These are phyloP conservation scores for Acanthosepion esculentum DNA, from an alignment of 2,888 invertebrate species.

Conservation along the genomic window DNA sequence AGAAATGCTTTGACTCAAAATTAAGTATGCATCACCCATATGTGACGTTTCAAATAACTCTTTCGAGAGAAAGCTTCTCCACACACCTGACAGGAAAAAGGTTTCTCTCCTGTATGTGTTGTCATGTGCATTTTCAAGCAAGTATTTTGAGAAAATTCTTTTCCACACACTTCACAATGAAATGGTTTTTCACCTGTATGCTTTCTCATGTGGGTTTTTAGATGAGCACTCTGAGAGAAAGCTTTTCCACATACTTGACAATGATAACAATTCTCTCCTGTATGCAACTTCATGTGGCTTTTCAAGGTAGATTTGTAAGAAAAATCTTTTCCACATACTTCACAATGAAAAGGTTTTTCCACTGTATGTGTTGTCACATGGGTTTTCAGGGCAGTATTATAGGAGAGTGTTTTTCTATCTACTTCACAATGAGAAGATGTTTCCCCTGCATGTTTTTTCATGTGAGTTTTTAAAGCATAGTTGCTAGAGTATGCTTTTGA, in stretches of 20 bases:
- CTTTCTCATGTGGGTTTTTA: conserved; percentile 41
- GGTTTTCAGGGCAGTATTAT: conserved; percentile 47
- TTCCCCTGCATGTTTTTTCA: too few relatives aligned
- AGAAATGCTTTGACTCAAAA: too few relatives aligned
- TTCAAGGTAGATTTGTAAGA: not conserved
- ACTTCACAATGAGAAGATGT: conserved; percentile 53
- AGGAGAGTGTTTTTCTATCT: conserved; percentile 51
- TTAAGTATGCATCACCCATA: too few relatives aligned
- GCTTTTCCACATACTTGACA: too few relatives aligned
- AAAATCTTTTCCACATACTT: conserved; percentile 37
- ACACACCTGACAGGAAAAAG: too few relatives aligned
- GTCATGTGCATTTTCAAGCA: conserved; percentile 52
- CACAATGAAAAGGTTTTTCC: conserved; percentile 51
- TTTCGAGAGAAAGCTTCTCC: too few relatives aligned
- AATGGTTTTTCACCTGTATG: conserved; percentile 55
- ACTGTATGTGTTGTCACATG: conserved; percentile 53
- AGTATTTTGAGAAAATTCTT: conserved; percentile 51
- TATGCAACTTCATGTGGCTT: conserved; percentile 48
- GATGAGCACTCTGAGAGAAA: too few relatives aligned
- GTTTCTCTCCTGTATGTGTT: conserved; percentile 43
- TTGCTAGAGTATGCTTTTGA: too few relatives aligned
- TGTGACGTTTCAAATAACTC: too few relatives aligned
- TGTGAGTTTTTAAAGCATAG: too few relatives aligned
- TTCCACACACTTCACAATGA: conserved; percentile 53
- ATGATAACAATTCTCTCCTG: conserved; percentile 51